Base-by-base conservation (phyloP, 2,888 invertebrate species). In the Stenoptilia bipunctidactyla region DNA sequence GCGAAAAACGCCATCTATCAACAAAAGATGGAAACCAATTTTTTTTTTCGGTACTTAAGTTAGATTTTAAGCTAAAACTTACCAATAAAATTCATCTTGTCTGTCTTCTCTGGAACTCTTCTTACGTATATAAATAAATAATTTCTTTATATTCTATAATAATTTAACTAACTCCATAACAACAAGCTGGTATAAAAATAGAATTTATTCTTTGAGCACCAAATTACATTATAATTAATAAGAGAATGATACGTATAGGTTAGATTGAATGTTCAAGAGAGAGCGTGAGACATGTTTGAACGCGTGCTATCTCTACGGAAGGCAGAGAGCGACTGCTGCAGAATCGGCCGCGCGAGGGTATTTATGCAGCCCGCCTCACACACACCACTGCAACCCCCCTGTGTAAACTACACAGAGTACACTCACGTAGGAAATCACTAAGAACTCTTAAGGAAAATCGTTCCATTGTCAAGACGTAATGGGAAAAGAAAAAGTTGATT, bases 71-170 rank as follows among this genome's bases (percentile, higher is more conserved):
- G 8, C 48, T 37, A 40, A 34, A 39, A 82, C 82, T 82, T 51
- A 82, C 82, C 82, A 45, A 82, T 68, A 56, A 82, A 82, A 56
- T 82, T 82, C 82, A 82, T 82, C 51, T 67, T 65, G 75, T 45
- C 20, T 20, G 4, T 3, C 3, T 20, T 20, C 20, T 20, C 20
- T n/a, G n/a, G 8, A 20, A 20, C 49, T 50, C 34, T 36, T 42
- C 50, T 52, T 76, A 68, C 61, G 62, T 49, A 46, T 45, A 53
- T 44, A 48, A 46, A 46, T 48, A 51, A 45, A 42, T 42, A 45
- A 51, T 56, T 52, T 43, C 55, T 52, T 37, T 49, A 56, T 52
- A 50, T 40, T 14, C 34, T 34, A 34, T 13, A 34, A 13, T 30
- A 30, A 30, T 12, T n/a, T 30, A 30, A 30, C n/a, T 8, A 30